phyloP scores from a whole-genome alignment of 2,797 vertebrate species.

The Sardinella longiceps region DNA sequence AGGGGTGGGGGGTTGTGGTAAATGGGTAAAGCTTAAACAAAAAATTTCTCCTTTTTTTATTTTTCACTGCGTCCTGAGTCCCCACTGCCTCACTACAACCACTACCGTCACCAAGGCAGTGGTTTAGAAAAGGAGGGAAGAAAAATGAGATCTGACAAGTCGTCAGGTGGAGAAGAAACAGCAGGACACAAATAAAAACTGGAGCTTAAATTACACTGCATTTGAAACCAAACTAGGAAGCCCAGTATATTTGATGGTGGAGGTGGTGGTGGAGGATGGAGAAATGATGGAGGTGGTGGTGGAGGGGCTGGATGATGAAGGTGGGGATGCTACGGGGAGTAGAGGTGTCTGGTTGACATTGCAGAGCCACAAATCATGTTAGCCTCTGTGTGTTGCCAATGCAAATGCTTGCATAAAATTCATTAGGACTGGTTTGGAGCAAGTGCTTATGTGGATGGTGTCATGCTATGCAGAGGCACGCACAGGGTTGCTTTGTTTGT shows the following conservation, averaged over 20 bases:
- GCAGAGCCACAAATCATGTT: not conserved
- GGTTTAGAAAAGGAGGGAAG: not conserved
- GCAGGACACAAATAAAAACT: not conserved
- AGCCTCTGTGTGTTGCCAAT: not conserved
- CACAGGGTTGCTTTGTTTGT: not conserved
- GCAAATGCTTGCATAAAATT: conserved; percentile 6
- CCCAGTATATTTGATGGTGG: not conserved
- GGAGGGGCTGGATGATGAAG: not conserved
- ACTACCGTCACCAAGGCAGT: not conserved
- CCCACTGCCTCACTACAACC: not conserved
- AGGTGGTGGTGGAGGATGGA: not conserved
- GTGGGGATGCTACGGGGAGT: not conserved
- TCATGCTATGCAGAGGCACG: not conserved
- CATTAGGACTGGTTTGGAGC: not conserved
- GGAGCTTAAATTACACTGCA: too few species aligned
- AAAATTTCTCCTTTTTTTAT: not conserved
- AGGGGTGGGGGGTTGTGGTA: too few species aligned
- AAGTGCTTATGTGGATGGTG: not conserved
- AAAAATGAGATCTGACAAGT: not conserved
- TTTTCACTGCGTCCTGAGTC: not conserved
- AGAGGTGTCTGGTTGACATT: not conserved
- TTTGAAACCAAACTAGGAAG: not conserved
- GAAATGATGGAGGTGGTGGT: too few species aligned
- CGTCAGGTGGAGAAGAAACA: not conserved
- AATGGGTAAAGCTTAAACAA: not conserved